Evolutionary conservation across 2,888 invertebrate genomes (phyloP), one percentile per base, ranked within the genome.

Genomic region (Lasiommata megera): DNA sequence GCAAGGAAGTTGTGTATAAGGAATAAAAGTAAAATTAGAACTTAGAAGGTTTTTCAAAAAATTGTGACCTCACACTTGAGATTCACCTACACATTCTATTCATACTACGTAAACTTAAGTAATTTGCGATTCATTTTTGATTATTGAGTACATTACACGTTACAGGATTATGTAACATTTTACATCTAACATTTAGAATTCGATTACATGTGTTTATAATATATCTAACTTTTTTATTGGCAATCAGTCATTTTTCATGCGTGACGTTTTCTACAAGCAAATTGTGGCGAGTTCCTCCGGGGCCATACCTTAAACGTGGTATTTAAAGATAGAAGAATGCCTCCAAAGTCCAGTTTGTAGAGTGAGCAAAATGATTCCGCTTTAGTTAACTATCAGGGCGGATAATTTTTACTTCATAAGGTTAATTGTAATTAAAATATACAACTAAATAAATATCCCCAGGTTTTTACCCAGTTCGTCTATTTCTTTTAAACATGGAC

Each of bases 101-200:
- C 65, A 63, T 66, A 71, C 64, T 66, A 66, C 59, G 47, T 56
- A 57, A 62, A 57, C 47, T 72, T 71, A 65, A 74, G 40, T 43
- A 36, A 51, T 60, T 56, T 58, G 60, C 52, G 46, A 59, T 31
- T 51, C 47, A 60, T 40, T 58, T 56, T 54, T 51, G 17, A 18
- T 53, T 44, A 50, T 52, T 58, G 56, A 61, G 55, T 63, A 65
- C 54, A 58, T 51, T 58, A 41, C 43, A 37, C 16, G 31, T 62
- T 62, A 60, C 50, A 55, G 54, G 56, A 41, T 54, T 54, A 60
- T 60, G 61, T 58, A 66, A 63, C 57, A 60, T 59, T 64, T 56
- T 61, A 67, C 60, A 63, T 54, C 68, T 70, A 69, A 70, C 70
- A 70, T 66, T 68, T 70, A 70, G 68, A 70, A 69, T 60, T 69